A percentile compares a stretch with the other conserved stretches of the same genome.
Evolutionary conservation across 2,888 invertebrate genomes (phyloP).

Genomic region (Plagiodera versicolora): DNA sequence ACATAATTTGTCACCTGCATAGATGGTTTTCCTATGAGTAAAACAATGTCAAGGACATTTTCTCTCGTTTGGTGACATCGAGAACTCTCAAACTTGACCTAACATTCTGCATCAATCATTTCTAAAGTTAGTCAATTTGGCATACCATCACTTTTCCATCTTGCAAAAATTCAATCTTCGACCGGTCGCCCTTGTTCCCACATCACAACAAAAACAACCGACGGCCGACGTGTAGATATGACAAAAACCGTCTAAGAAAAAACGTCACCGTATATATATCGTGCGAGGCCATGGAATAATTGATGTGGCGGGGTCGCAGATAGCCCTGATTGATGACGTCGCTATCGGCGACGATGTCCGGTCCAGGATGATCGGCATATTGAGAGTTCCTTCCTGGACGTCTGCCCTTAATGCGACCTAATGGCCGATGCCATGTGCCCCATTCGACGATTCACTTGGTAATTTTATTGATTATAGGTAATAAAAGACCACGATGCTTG

Average conservation of each 20-base stretch:
- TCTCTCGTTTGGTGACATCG: too few species aligned
- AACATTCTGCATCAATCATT: too few species aligned
- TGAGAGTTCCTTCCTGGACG: constrained; percentile 54
- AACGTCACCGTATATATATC: constrained; percentile 15
- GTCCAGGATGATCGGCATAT: constrained; percentile 53
- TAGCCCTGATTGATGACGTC: constrained; percentile 54
- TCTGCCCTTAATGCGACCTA: constrained; percentile 47
- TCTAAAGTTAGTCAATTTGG: too few species aligned
- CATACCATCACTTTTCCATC: not conserved
- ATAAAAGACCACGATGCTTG: constrained; percentile 19
- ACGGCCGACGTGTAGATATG: constrained; percentile 26
- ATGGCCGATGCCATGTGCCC: constrained; percentile 42
- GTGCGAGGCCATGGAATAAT: constrained; percentile 13
- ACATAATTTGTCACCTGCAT: too few species aligned
- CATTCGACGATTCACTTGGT: constrained; percentile 40
- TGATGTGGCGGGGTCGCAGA: constrained; percentile 32
- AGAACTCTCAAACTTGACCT: too few species aligned
- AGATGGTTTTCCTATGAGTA: too few species aligned
- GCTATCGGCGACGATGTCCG: constrained; percentile 51
- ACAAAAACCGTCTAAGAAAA: constrained; percentile 26
- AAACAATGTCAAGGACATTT: too few species aligned
- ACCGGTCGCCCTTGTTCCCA: not conserved
- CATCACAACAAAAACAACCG: constrained; percentile 19
- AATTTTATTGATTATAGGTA: constrained; percentile 40
- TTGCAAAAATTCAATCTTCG: not conserved